These are phyloP conservation scores for Muschampia plurimacula DNA, from an alignment of 2,888 invertebrate genomes.

Conservation along the genomic window DNA sequence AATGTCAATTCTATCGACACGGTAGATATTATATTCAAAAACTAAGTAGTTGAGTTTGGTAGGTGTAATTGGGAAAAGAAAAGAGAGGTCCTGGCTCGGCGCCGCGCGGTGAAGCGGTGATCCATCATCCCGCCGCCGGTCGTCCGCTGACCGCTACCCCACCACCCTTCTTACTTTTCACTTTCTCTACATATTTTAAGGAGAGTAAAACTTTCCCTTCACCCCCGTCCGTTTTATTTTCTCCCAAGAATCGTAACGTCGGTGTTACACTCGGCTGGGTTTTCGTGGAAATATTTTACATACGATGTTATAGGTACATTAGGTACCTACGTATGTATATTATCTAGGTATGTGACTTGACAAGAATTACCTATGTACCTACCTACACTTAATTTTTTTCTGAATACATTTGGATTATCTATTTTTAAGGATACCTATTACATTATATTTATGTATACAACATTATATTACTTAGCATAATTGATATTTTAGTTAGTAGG, in stretches of 20 bases:
- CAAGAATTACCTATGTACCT: no score
- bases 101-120: conserved; percentile 79
- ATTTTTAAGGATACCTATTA: no score
- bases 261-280: conserved; percentile 28
- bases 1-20: conserved; percentile 42
- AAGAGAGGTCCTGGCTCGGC: conserved; percentile 66
- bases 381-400: no score
- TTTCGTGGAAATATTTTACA: neutral
- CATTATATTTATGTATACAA: no score
- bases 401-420: no score
- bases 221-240: conserved; percentile 71
- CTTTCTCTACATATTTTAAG: conserved; percentile 86
- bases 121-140: conserved; percentile 78
- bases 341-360: no score
- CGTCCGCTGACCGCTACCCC: conserved; percentile 74
- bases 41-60: conserved; percentile 71
- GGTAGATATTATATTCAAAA: conserved; percentile 44
- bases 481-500: no score
- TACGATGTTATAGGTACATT: neutral
- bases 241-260: conserved; percentile 67
- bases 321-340: no score
- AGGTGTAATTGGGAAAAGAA: conserved; percentile 80
- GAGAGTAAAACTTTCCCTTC: conserved; percentile 83
- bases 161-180: conserved; percentile 81
- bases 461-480: no score